phyloP scores from a whole-genome alignment of 1,140 invertebrate species.

The Drosophila ironensis region DNA sequence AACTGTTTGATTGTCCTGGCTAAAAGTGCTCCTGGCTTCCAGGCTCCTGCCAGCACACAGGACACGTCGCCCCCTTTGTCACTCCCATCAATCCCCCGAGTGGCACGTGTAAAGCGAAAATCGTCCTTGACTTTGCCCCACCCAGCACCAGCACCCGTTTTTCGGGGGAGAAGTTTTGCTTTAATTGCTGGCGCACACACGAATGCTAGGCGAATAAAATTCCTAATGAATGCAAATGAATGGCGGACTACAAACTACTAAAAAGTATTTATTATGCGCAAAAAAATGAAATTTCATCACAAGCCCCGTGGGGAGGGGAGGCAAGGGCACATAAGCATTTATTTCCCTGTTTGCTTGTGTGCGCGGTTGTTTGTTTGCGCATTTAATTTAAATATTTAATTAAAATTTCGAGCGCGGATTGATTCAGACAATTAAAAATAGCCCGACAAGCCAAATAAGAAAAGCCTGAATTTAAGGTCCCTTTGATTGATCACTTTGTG shows the following conservation, averaged over 20 bases:
- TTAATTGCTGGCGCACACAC: conserved; percentile 61
- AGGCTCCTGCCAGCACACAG: conserved; percentile 1
- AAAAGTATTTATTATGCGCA: conserved; percentile 71
- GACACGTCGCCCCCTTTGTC: too few species aligned
- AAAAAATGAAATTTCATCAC: conserved; percentile 49
- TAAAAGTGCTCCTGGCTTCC: conserved; percentile 13
- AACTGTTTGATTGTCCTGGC: conserved; percentile 64
- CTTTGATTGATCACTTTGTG: conserved; percentile 8
- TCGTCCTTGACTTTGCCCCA: conserved; percentile 73
- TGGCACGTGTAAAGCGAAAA: conserved; percentile 65
- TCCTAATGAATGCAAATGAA: conserved; percentile 78
- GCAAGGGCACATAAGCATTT: conserved; percentile 3
- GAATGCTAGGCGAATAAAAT: conserved; percentile 9
- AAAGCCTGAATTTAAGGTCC: background rate
- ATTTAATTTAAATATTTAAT: conserved; percentile 78
- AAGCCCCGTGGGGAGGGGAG: conserved; percentile 9
- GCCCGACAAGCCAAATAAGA: conserved; percentile 13
- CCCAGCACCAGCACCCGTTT: conserved; percentile 13
- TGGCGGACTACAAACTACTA: conserved; percentile 58
- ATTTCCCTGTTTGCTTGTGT: conserved; percentile 27
- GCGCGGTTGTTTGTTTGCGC: conserved; percentile 46
- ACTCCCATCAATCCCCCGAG: conserved; percentile 9
- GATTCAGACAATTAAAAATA: conserved; percentile 75
- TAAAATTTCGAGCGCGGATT: conserved; percentile 76
- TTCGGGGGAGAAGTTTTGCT: conserved; percentile 39